Conservation (phyloP, 2,113 vertebrate species). For the Herpailurus yagouaroundi region DNA sequence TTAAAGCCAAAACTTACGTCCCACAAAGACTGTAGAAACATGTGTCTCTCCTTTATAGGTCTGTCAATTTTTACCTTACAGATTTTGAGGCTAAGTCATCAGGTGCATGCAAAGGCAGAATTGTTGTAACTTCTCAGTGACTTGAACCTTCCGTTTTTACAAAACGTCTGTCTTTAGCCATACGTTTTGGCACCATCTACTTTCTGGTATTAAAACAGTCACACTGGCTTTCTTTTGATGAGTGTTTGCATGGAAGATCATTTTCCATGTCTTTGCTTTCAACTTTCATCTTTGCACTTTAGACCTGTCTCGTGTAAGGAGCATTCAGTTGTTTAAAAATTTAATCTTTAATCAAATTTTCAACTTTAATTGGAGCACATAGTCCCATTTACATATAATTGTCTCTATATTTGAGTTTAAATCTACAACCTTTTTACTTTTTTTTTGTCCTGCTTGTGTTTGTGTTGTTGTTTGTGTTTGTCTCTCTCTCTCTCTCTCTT, state of each 20-base stretch:
- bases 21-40: not conserved
- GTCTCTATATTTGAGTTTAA: not conserved
- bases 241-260: not conserved
- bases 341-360: not conserved
- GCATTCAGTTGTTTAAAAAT: not conserved
- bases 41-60: not conserved
- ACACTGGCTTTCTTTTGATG: not conserved
- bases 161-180: not conserved
- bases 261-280: not conserved
- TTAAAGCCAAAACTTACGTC: not conserved
- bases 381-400: not conserved
- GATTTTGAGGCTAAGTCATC: not conserved
- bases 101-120: not conserved
- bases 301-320: not conserved
- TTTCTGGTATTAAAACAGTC: not conserved
- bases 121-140: not conserved
- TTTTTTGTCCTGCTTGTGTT: not conserved
- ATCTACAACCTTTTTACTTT: not conserved
- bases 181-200: not conserved
- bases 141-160: not conserved
- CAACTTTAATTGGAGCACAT: not conserved
- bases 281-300: not conserved
- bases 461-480: too few relatives aligned
- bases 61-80: not conserved
- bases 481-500: not conserved